Evolutionary conservation across 2,113 vertebrate species (phyloP), one percentile per base, ranked within the genome.

Genomic region (Heteronetta atricapilla): DNA sequence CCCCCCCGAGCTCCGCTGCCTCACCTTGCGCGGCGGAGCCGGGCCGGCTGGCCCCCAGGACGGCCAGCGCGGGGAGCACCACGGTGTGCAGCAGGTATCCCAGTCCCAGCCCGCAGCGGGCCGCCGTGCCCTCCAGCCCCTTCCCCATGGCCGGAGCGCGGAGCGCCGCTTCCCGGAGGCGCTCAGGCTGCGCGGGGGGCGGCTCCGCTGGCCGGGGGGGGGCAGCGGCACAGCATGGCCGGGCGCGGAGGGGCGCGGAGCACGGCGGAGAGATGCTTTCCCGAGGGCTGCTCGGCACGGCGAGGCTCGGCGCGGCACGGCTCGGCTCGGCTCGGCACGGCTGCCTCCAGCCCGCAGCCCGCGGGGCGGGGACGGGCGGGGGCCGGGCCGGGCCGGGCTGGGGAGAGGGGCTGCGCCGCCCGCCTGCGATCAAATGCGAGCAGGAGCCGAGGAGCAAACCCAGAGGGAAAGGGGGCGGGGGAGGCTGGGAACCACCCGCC

Each of bases 21-120:
- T 98, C 99, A 99, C 99, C 99, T 98, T 98, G 98, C 56, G 98
- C 98, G 11, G 98, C 97, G 70, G 98, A 98, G 69, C 98, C 97
- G 59, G 98, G 91, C 93, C 98, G 97, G 97, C 98, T 92, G 79
- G 97, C 96, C 40, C 98, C 97, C 94, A 99, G 98, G 81, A 99
- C 86, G 56, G 98, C 98, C 96, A 98, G 96, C 79, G 98, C 98
- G 97, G 98, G 98, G 93, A 98, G 94, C 95, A 98, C 97, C 87
- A 98, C 97, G 97, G 98, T 98, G 86, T 98, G 98, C 96, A 98
- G 95, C 95, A 98, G 95, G 98, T 98, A 97, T 96, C 98, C 98
- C 89, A 97, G 98, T 97, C 98, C 98, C 97, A 98, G 97, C 97
- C 98, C 98, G 97, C 98, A 98, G 95, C 98, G 98, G 91, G 98